These are phyloP conservation scores for Bufotes viridis DNA, from an alignment of 2,797 vertebrate species.

Conservation along the genomic window DNA sequence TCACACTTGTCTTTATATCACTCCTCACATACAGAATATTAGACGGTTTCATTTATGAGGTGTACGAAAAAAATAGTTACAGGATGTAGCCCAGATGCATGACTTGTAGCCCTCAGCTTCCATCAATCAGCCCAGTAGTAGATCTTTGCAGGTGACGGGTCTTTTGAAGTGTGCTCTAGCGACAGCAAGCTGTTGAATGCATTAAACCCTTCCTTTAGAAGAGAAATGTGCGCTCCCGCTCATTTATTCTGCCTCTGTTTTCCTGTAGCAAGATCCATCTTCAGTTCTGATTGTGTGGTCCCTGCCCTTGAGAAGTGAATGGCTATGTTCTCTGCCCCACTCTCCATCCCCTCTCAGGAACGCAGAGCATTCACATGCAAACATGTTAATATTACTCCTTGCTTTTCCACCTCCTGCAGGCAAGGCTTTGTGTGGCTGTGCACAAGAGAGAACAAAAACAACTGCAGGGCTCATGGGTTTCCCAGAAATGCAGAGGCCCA, in stretches of 20 bases:
- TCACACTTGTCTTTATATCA: too few species aligned
- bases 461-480: conserved; percentile 50
- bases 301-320: conserved; percentile 50
- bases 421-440: conserved; percentile 45
- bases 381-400: conserved; percentile 60
- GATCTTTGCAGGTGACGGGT: conserved; percentile 15
- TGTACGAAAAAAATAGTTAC: conserved; percentile 9
- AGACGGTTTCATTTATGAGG: conserved; percentile 33
- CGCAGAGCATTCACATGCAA: conserved; percentile 72
- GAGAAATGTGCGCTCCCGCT: conserved; percentile 65
- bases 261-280: conserved; percentile 30
- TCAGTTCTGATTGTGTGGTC: conserved; percentile 71
- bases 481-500: conserved; percentile 54
- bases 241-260: conserved; percentile 48
- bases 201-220: conserved; percentile 67
- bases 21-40: background rate
- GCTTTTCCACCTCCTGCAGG: conserved; percentile 62
- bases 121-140: conserved; percentile 28
- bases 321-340: conserved; percentile 58
- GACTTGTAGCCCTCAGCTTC: conserved; percentile 12
- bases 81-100: conserved; percentile 4
- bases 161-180: conserved; percentile 52
- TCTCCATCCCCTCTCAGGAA: conserved; percentile 66
- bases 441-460: conserved; percentile 56
- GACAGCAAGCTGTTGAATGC: conserved; percentile 67